A percentile compares a stretch with the other conserved stretches of the same genome.
Evolutionary conservation across 2,888 invertebrate species (phyloP).

Genomic region (Drosophila vallismaia): DNA sequence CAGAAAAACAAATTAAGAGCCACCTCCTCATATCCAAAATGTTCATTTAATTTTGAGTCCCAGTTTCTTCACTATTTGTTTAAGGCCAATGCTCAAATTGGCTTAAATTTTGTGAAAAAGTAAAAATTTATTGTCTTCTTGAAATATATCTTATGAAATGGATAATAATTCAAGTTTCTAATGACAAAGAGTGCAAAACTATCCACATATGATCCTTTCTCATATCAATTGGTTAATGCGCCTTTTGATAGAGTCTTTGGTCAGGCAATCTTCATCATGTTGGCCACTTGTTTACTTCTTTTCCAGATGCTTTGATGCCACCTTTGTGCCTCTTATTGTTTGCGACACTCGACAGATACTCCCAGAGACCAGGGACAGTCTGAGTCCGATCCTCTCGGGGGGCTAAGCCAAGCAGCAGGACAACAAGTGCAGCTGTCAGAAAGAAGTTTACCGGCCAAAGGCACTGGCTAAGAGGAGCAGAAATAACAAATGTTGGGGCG

Average conservation of each 20-base stretch:
- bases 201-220: constrained; percentile 17
- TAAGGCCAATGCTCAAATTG: too few species aligned
- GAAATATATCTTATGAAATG: too few species aligned
- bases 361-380: constrained; percentile 30
- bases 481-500: constrained; percentile 28
- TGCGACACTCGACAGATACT: constrained; percentile 20
- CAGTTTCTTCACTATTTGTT: too few species aligned
- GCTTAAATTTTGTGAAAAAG: too few species aligned
- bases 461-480: constrained; percentile 34
- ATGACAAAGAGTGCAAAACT: neutral
- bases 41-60: neutral
- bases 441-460: constrained; percentile 55
- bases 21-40: neutral
- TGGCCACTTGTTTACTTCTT: constrained; percentile 32
- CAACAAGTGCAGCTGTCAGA: constrained; percentile 42
- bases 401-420: constrained; percentile 44
- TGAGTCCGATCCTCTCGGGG: constrained; percentile 34
- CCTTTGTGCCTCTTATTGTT: constrained; percentile 47
- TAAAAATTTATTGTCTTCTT: too few species aligned
- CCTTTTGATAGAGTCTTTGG: constrained; percentile 22
- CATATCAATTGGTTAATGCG: constrained; percentile 28
- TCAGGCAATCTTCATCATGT: constrained; percentile 24
- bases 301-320: constrained; percentile 33
- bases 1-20: constrained; percentile 26
- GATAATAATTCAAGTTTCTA: too few species aligned